Base-by-base conservation (phyloP, 1,140 invertebrate species). In the Pristionchus pacificus region DNA sequence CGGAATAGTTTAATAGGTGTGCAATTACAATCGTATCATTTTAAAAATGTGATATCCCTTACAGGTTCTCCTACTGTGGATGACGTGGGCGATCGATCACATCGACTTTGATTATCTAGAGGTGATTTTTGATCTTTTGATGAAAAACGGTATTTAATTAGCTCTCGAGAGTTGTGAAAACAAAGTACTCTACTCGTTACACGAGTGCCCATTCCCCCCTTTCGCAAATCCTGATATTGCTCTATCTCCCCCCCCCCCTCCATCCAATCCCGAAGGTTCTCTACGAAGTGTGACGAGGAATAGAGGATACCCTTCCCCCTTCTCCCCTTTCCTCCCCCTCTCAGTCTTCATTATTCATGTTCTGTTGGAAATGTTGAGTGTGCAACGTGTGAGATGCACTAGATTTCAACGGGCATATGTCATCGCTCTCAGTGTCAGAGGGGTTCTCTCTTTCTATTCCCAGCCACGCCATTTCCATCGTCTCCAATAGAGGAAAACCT, bases 71-170 rank as follows among this genome's bases (percentile, higher is more conserved):
- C 71, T 82, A 29, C 68, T 70, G 19, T 82, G 80, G 80, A 76
- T 82, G 19, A 80, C 80, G 29, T 71, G 74, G 31, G 61, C 78
- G 10, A 71, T 82, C 62, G 78, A 79, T 59, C 82, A 82, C 63
- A 80, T 83, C 67, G 79, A 82, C 64, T 65, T 82, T 27, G 76
- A 83, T 32, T 82, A 82, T 72, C 38, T 82, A 27, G 80, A 82
- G 61, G 80, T 81, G 24, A 65, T 49, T 49, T 49, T 49, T 19
- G 6, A 49, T 49, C 19, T 49, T 49, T 49, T 6, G 38, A 49
- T 19, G 38, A 49, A 49, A 6, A 49, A 10, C 38, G 38, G 38
- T 19, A 6, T 49, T 10, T 49, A 19, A 49, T 10, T 49, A 6
- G 38, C 6, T 10, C 38, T 10, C 38, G 19, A 49, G 38, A n/a